Evolutionary conservation across 2,797 vertebrate species (phyloP), one percentile per base, ranked within the genome.

Genomic region (Phrynocephalus guinanensis): DNA sequence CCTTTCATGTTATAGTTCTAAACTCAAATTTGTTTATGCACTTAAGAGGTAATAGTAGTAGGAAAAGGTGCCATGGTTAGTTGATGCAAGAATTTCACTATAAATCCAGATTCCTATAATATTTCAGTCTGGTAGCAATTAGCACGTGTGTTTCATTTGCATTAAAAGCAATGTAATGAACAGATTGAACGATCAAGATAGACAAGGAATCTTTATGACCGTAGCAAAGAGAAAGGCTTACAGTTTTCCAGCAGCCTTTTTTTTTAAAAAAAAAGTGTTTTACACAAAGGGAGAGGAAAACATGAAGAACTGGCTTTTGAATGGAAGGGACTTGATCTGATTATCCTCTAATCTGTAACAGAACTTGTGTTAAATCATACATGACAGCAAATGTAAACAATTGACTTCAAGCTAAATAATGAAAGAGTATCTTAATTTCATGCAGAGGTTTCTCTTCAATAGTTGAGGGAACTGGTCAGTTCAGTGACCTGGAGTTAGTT

Each of bases 261-360:
- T 56, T 56, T 56, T 56, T 11, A 56, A 56, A 2, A 56, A 56
- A 2, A 2, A 44, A 81, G 66, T 26, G 73, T 78, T 76, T 87
- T 79, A 86, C 87, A 86, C 3, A 77, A 56, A 72, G 11, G 5
- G 84, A 88, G 83, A 90, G 78, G 38, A 67, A 91, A 91, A 83
- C 11, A 3, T 63, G 44, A 77, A 84, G 80, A 50, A 90, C 83
- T 0, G 80, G 60, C 44, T 86, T 85, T 83, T 88, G 70, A 9
- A 30, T 87, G 6, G 78, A 89, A 18, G 56, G 15, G 33, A 68
- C 70, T 16, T 87, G 33, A 79, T 90, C 82, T 63, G 76, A 24
- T 26, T 89, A 89, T 28, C 76, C 5, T 85, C 15, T 80, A 2
- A 85, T 91, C 73, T 91, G 72, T 84, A 79, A 79, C 79, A 91